phyloP scores from a whole-genome alignment of 2,888 invertebrate genomes.

The Theretra japonica region DNA sequence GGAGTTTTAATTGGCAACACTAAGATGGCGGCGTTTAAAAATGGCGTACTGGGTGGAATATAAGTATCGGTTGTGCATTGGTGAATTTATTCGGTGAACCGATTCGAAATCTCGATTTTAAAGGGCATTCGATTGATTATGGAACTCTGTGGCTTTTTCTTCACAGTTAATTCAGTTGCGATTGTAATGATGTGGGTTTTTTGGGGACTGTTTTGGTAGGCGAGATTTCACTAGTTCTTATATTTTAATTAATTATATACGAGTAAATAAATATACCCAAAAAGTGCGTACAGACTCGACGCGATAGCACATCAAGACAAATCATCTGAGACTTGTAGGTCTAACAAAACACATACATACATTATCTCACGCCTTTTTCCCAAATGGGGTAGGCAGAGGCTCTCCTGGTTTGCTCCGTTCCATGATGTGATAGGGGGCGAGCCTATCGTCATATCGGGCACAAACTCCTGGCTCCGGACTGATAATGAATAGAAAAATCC shows the following conservation, averaged over 20 bases:
- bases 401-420: no score
- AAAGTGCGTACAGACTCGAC: no score
- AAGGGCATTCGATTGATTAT: slow-evolving; percentile 45
- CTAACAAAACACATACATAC: no score
- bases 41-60: slow-evolving; percentile 46
- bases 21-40: slow-evolving; percentile 34
- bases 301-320: no score
- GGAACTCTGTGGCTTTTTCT: slow-evolving; percentile 35
- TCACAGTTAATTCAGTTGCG: slow-evolving; percentile 20
- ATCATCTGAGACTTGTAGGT: no score
- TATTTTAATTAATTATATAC: slow-evolving; percentile 11
- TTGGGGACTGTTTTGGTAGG: not conserved
- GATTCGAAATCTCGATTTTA: slow-evolving; percentile 53
- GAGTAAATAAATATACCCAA: no score
- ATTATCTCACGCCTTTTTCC: no score
- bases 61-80: slow-evolving; percentile 37
- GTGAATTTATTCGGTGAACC: slow-evolving; percentile 50
- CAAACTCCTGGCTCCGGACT: no score
- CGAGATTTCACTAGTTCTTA: slow-evolving; percentile 5
- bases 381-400: no score
- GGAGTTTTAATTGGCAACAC: not conserved
- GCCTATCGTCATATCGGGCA: no score
- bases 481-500: no score
- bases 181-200: slow-evolving; percentile 19
- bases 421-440: no score